Evolutionary conservation across 2,797 vertebrate species (phyloP), one percentile per base, ranked within the genome.

Genomic region (Syngnathus acus): DNA sequence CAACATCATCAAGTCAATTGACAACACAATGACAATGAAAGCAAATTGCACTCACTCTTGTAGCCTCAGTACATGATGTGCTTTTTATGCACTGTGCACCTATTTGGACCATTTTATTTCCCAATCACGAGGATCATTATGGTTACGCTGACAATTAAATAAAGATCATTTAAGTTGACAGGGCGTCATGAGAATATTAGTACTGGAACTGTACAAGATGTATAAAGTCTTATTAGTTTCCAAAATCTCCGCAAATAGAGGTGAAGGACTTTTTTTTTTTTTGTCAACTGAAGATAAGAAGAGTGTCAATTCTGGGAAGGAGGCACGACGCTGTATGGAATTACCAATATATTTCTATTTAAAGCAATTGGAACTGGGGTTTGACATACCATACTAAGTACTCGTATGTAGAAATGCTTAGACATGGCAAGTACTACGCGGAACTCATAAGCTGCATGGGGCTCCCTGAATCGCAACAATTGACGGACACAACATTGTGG

Each of bases 1-100:
- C 73, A 78, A 65, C 73, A 80, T 74, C 37, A 66, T 63, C 17
- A 80, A 70, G 73, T 79, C 66, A 85, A 64, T 50, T 62, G 75
- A 70, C 79, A 76, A 23, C 65, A 77, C 62, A 65, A 48, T 61
- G 69, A 68, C 72, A 77, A 67, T 57, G 51, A 62, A 71, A 73
- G 69, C 23, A 53, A 42, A 65, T 65, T 39, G 64, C 64, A 65
- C 37, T 54, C 55, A 9, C 62, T 64, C 10, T 59, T 78, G 64
- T 63, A 65, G 70, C 69, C 68, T 65, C 68, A 70, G 65, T 58
- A 55, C 32, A 65, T 50, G 5, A 23, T 69, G 74, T 72, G 70
- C 61, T 69, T 69, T 53, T 65, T 23, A 59, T 58, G 69, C 60
- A 69, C 68, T 61, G 72, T 76, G 75, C 64, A 75, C 71, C 32